Evolutionary conservation across 2,113 vertebrate genomes (phyloP).

Genomic region (Stictonetta naevosa): DNA sequence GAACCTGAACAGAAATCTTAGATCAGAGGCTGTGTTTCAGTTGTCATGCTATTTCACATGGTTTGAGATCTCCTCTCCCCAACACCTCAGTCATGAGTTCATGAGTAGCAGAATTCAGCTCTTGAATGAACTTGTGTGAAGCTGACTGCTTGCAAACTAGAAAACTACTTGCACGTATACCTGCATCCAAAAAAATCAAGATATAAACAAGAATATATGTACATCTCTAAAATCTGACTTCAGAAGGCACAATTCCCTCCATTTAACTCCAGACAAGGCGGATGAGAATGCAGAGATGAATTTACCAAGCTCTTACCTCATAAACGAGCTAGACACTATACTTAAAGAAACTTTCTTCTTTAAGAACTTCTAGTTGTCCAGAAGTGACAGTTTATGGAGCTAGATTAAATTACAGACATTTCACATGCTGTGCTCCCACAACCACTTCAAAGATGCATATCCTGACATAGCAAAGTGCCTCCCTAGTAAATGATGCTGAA

Average conservation of each 20-base stretch:
- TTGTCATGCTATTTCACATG: background rate
- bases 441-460: background rate
- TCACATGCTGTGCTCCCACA: background rate
- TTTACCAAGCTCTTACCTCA: background rate
- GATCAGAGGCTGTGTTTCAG: background rate
- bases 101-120: background rate
- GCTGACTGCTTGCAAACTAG: background rate
- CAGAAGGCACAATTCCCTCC: background rate
- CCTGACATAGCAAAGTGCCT: background rate
- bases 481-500: background rate
- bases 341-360: background rate
- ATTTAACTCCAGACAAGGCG: background rate
- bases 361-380: background rate
- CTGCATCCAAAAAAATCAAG: background rate
- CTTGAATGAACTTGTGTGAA: background rate
- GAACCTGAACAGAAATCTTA: background rate
- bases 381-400: background rate
- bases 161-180: background rate
- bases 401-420: background rate
- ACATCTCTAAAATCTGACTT: background rate
- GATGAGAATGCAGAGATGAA: background rate
- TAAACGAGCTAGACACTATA: background rate
- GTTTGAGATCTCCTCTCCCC: background rate
- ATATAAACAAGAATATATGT: background rate
- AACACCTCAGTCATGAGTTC: background rate